Evolutionary conservation across 2,113 vertebrate genomes (phyloP).

Genomic region (Apodemus sylvaticus): DNA sequence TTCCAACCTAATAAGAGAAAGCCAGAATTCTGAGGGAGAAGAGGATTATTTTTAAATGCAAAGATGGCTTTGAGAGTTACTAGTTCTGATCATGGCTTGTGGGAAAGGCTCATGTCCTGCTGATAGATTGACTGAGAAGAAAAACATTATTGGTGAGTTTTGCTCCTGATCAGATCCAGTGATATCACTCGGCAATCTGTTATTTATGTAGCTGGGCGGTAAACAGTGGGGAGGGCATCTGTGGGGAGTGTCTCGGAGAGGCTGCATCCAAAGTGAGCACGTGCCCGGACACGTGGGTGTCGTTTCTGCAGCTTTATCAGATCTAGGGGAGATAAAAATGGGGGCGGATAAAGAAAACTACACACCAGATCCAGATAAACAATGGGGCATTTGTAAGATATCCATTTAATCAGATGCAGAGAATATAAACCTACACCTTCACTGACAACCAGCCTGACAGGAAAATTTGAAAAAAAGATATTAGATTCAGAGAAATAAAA

Average conservation of each 20-base stretch:
- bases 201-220: conserved; percentile 74
- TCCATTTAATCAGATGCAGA: conserved; percentile 18
- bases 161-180: conserved; percentile 60
- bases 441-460: conserved; percentile 46
- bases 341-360: conserved; percentile 66
- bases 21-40: conserved; percentile 57
- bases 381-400: conserved; percentile 1
- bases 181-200: conserved; percentile 75
- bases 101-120: conserved; percentile 35
- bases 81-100: conserved; percentile 57
- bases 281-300: conserved; percentile 71
- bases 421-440: not conserved
- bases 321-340: conserved; percentile 70
- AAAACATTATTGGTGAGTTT: conserved; percentile 76
- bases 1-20: conserved; percentile 68
- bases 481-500: not conserved
- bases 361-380: conserved; percentile 61
- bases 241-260: conserved; percentile 67
- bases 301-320: conserved; percentile 63
- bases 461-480: not conserved
- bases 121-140: conserved; percentile 72
- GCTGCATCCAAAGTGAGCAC: conserved; percentile 73
- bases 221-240: conserved; percentile 71
- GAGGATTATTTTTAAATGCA: conserved; percentile 70
- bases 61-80: conserved; percentile 39